phyloP scores from a whole-genome alignment of 2,113 vertebrate species.

The Blennius ocellaris region DNA sequence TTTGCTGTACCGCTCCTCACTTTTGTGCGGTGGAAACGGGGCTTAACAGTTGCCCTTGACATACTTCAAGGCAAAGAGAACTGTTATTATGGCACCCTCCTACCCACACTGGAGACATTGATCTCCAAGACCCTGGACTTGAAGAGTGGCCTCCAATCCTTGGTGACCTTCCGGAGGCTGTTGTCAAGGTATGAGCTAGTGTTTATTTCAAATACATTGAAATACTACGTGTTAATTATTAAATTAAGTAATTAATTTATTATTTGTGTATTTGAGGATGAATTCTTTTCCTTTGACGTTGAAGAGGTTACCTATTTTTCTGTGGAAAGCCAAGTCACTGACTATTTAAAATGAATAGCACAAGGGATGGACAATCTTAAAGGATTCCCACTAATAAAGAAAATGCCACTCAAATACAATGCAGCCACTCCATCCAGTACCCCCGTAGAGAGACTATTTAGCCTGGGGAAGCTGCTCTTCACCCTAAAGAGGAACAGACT shows the following conservation, averaged over 20 bases:
- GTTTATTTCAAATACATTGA: too few species aligned
- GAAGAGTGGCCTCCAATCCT: neutral
- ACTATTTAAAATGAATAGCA: conserved; percentile 25
- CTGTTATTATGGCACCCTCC: neutral
- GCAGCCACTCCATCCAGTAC: too few species aligned
- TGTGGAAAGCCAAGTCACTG: conserved; percentile 4
- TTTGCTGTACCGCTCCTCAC: too few species aligned
- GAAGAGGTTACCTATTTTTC: conserved; percentile 24
- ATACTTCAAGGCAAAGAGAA: conserved; percentile 7
- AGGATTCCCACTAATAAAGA: conserved; percentile 29
- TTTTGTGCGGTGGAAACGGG: too few species aligned
- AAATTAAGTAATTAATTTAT: neutral
- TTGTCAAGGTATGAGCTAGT: neutral
- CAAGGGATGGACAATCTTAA: conserved; percentile 15
- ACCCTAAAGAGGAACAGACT: conserved; percentile 35
- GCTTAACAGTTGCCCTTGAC: conserved; percentile 4
- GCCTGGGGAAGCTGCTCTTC: conserved; percentile 35
- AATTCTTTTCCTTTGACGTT: too few species aligned
- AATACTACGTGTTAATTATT: too few species aligned
- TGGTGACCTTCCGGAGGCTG: neutral
- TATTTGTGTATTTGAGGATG: neutral
- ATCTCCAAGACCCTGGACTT: neutral
- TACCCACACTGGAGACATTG: neutral
- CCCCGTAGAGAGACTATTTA: too few species aligned
- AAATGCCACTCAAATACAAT: conserved; percentile 27